phyloP scores from a whole-genome alignment of 2,888 invertebrate genomes.

The Malachius bipustulatus region DNA sequence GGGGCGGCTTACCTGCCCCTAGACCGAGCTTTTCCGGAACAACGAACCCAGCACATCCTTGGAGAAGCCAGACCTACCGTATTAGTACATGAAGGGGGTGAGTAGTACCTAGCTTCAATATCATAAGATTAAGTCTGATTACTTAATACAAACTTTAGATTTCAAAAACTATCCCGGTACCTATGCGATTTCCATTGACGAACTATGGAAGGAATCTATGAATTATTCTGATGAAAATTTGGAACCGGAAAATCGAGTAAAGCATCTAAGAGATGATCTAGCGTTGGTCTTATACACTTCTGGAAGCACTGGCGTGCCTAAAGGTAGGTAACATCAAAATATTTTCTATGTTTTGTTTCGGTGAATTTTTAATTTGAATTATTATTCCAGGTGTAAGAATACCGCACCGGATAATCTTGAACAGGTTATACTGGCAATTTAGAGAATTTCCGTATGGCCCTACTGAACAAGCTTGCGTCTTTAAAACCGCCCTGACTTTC shows the following conservation, averaged over 20 bases:
- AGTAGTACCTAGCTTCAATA: neutral
- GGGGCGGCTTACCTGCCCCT: constrained; percentile 79
- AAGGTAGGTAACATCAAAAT: constrained; percentile 44
- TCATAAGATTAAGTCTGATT: too few relatives aligned
- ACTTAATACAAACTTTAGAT: constrained; percentile 26
- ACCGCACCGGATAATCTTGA: constrained; percentile 63
- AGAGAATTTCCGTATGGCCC: constrained; percentile 59
- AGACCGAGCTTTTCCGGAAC: constrained; percentile 58
- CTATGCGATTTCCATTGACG: constrained; percentile 36
- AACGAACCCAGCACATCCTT: constrained; percentile 63
- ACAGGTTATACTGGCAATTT: constrained; percentile 85
- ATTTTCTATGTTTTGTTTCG: too few relatives aligned
- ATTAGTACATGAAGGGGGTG: constrained; percentile 50
- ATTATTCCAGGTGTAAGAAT: constrained; percentile 59
- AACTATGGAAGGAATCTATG: constrained; percentile 39
- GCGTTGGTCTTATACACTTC: constrained; percentile 75
- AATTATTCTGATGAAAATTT: constrained; percentile 28
- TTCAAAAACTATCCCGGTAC: constrained; percentile 26
- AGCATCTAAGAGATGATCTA: constrained; percentile 40
- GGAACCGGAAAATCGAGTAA: constrained; percentile 18
- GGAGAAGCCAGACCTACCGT: constrained; percentile 60
- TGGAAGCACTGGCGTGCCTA: constrained; percentile 81
- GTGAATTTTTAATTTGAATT: too few relatives aligned
- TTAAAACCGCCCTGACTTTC: constrained; percentile 85
- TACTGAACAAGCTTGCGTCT: constrained; percentile 60